phyloP scores from a whole-genome alignment of 2,888 invertebrate species.

The Cheilosia variabilis region DNA sequence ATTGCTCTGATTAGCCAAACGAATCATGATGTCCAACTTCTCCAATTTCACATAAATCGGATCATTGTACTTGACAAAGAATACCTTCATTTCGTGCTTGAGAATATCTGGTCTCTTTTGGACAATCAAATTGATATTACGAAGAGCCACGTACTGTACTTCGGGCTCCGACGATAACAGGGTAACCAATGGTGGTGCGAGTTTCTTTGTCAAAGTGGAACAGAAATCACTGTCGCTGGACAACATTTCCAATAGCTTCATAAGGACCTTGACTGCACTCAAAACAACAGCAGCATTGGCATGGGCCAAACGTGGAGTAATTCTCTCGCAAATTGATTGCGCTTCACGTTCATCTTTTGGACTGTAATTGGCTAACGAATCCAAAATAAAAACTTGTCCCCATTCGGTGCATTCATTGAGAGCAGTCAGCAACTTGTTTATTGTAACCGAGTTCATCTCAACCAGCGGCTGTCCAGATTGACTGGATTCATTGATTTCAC shows the following conservation, averaged over 20 bases:
- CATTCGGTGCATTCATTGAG: slow-evolving; percentile 99
- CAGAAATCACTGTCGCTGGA: slow-evolving; percentile 97
- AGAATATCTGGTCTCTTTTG: slow-evolving; percentile 99
- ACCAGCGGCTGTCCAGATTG: slow-evolving; percentile 97
- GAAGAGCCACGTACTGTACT: slow-evolving; percentile 98
- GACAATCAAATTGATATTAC: slow-evolving; percentile 99
- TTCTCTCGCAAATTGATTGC: slow-evolving; percentile 98
- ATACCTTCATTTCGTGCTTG: slow-evolving; percentile 99
- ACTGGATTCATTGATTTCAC: slow-evolving; percentile 99
- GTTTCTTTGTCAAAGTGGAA: slow-evolving; percentile 95
- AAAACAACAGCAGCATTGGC: slow-evolving; percentile 99
- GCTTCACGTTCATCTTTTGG: slow-evolving; percentile 99
- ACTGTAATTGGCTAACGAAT: slow-evolving; percentile 97
- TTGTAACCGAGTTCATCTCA: slow-evolving; percentile 97
- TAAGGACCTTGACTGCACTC: slow-evolving; percentile 98
- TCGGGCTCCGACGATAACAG: slow-evolving; percentile 99
- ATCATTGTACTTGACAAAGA: slow-evolving; percentile 99
- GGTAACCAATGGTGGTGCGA: slow-evolving; percentile 99
- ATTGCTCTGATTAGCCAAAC: slow-evolving; percentile 98
- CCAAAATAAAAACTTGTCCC: slow-evolving; percentile 99
- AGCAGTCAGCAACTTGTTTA: slow-evolving; percentile 98
- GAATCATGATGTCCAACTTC: slow-evolving; percentile 99
- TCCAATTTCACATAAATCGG: slow-evolving; percentile 99
- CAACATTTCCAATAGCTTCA: slow-evolving; percentile 99
- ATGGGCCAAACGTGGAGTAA: slow-evolving; percentile 98